These are phyloP conservation scores for Pedionomus torquatus DNA, from an alignment of 2,113 vertebrate species.

Conservation along the genomic window DNA sequence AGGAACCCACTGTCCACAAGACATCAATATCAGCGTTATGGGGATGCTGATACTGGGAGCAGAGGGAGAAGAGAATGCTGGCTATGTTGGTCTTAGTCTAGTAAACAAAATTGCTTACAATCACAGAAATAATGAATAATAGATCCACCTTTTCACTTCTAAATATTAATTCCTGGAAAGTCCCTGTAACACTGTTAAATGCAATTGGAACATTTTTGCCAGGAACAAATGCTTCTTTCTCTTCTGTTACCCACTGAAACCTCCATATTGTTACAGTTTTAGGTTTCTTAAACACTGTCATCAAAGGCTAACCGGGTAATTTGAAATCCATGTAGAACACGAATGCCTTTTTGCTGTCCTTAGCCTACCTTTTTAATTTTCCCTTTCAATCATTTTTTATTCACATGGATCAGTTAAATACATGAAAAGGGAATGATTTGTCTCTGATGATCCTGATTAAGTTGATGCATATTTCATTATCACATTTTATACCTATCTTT, in stretches of 20 bases:
- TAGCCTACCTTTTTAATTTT: slow-evolving; percentile 11
- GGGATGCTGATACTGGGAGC: not conserved
- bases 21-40: not conserved
- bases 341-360: not conserved
- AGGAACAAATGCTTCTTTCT: not conserved
- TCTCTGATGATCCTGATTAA: slow-evolving; percentile 62
- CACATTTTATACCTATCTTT: slow-evolving; percentile 15
- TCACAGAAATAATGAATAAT: not conserved
- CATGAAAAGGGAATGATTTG: slow-evolving; percentile 37
- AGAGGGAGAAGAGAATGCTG: not conserved
- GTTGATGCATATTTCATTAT: slow-evolving; percentile 64
- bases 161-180: not conserved
- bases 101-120: not conserved
- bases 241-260: not conserved
- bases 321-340: slow-evolving; percentile 15
- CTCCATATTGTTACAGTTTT: not conserved
- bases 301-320: slow-evolving; percentile 21
- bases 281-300: not conserved
- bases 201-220: not conserved
- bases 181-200: not conserved
- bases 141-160: not conserved
- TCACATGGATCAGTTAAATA: slow-evolving; percentile 49
- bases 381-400: slow-evolving; percentile 54
- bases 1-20: not conserved
- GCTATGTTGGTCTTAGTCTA: not conserved